Conservation (phyloP, 2,113 vertebrate species). For the Myocastor coypus region DNA sequence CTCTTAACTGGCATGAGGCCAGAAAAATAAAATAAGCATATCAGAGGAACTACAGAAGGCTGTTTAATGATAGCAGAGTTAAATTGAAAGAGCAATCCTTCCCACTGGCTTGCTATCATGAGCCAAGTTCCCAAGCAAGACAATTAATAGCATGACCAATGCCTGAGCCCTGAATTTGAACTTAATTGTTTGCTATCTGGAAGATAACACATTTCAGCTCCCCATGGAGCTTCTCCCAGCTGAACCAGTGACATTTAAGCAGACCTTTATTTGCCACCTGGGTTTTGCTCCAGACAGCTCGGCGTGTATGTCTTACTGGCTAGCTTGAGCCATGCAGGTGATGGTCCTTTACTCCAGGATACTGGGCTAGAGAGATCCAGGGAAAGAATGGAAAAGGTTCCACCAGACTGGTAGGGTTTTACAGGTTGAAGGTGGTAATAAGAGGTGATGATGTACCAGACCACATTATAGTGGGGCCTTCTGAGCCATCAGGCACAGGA, state of each 20-base stretch:
- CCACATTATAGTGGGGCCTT: background rate
- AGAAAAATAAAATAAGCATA: conserved; percentile 60
- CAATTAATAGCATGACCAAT: background rate
- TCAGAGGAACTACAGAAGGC: conserved; percentile 56
- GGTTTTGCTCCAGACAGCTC: background rate
- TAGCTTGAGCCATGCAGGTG: background rate
- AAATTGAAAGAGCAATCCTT: conserved; percentile 60
- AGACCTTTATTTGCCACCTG: conserved; percentile 4
- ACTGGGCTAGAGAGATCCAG: background rate
- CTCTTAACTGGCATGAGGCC: conserved; percentile 67
- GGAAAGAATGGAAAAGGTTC: background rate
- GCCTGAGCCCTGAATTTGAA: conserved; percentile 19
- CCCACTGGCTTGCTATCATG: background rate
- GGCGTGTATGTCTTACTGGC: background rate
- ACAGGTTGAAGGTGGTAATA: background rate
- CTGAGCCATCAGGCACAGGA: background rate
- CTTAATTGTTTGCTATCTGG: conserved; percentile 36
- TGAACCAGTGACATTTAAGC: conserved; percentile 41
- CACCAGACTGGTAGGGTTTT: background rate
- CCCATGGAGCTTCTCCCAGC: background rate
- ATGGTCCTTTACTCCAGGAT: background rate
- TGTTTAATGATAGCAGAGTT: conserved; percentile 66
- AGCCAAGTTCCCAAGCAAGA: conserved; percentile 54
- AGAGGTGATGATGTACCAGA: background rate
- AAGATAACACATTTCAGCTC: background rate